phyloP scores from a whole-genome alignment of 2,888 invertebrate genomes.

The Apantesis nais region DNA sequence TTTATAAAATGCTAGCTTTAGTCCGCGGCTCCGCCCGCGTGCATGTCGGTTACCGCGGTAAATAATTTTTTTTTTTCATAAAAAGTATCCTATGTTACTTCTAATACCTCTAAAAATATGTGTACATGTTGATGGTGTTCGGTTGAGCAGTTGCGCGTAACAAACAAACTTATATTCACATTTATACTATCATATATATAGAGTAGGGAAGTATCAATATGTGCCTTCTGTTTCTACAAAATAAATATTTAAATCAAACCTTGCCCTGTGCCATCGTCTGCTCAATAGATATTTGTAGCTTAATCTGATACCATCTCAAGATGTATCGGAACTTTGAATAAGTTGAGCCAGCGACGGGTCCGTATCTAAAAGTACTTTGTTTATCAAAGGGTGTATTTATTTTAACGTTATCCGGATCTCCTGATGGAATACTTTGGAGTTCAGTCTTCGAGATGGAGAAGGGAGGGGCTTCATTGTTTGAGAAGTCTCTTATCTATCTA shows the following conservation, averaged over 20 bases:
- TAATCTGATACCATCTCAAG: constrained; percentile 47
- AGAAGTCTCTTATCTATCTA: background rate
- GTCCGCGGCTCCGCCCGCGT: too few relatives aligned
- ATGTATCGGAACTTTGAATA: constrained; percentile 24
- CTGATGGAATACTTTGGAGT: constrained; percentile 1
- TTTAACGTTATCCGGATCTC: constrained; percentile 12
- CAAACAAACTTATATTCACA: too few relatives aligned
- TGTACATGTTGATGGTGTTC: too few relatives aligned
- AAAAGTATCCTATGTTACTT: too few relatives aligned
- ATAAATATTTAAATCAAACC: too few relatives aligned
- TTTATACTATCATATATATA: too few relatives aligned
- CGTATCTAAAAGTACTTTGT: constrained; percentile 36
- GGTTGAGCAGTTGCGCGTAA: too few relatives aligned
- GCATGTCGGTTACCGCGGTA: too few relatives aligned
- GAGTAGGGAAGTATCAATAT: background rate
- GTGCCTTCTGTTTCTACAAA: too few relatives aligned
- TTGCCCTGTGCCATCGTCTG: constrained; percentile 18
- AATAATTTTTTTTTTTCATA: too few relatives aligned
- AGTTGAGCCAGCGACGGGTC: constrained; percentile 23
- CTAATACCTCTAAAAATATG: too few relatives aligned
- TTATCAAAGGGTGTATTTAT: constrained; percentile 27
- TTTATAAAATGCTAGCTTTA: background rate
- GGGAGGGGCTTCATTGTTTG: background rate
- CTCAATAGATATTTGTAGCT: constrained; percentile 34
- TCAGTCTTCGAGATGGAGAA: background rate